Conservation (phyloP, 2,113 vertebrate genomes). For the Cathartes aura region DNA sequence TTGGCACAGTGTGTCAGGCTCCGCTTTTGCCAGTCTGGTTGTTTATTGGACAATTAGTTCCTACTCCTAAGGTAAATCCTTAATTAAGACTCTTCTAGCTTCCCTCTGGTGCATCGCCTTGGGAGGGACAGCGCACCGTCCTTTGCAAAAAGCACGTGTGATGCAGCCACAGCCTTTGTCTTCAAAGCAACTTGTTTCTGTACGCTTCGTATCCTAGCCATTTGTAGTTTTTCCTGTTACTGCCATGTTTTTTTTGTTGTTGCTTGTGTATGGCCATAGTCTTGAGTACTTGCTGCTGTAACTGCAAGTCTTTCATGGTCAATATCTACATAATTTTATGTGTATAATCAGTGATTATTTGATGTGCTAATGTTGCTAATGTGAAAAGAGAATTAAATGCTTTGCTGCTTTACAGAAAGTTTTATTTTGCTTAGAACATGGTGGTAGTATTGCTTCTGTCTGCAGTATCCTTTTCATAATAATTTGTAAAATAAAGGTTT, state of each 20-base stretch:
- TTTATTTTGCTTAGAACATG: neutral
- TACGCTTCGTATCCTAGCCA: fast-evolving
- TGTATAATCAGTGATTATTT: neutral
- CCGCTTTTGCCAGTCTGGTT: neutral
- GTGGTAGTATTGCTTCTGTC: neutral
- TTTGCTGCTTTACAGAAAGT: neutral
- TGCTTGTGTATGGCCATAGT: neutral
- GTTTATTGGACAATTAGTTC: neutral
- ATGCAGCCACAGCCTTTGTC: neutral
- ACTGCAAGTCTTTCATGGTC: fast-evolving
- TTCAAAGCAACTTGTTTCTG: neutral
- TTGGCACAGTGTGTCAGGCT: neutral
- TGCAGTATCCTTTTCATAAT: neutral
- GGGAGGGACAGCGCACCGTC: neutral
- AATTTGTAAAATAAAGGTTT: neutral
- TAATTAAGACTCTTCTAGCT: neutral
- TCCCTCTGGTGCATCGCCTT: neutral
- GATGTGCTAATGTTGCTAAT: neutral
- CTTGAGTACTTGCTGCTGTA: neutral
- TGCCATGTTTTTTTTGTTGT: neutral
- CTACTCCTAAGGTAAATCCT: neutral
- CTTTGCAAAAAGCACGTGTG: neutral
- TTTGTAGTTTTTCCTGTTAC: neutral
- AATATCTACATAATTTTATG: neutral
- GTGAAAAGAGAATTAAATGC: neutral